A percentile compares a stretch with the other conserved stretches of the same genome.
Evolutionary conservation across 2,797 vertebrate species (phyloP).

Genomic region (Notolepis coatsorum): DNA sequence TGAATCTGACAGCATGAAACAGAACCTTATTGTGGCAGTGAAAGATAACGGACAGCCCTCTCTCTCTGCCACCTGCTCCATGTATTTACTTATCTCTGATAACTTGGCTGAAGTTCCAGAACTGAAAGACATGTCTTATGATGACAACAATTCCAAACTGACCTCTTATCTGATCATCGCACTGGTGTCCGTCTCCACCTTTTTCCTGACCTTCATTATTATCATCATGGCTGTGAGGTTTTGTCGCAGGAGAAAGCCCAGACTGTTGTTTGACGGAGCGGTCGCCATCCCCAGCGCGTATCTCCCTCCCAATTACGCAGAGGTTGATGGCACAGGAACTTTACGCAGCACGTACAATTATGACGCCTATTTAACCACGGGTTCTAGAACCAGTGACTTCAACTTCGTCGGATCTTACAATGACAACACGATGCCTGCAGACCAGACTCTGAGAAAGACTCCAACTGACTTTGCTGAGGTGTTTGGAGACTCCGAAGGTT

Average conservation of each 20-base stretch:
- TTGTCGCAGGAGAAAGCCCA: slow-evolving; percentile 43
- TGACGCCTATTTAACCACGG: no score
- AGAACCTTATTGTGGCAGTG: slow-evolving; percentile 78
- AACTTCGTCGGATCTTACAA: no score
- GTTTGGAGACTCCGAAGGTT: neutral
- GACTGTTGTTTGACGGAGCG: neutral
- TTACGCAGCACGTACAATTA: no score
- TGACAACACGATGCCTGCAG: no score
- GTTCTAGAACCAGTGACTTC: no score
- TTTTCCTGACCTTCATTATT: slow-evolving; percentile 72
- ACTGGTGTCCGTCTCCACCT: slow-evolving; percentile 83
- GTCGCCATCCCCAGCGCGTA: neutral
- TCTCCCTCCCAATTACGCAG: no score
- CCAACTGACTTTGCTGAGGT: no score
- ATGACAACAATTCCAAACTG: slow-evolving; percentile 74
- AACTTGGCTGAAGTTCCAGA: slow-evolving; percentile 76
- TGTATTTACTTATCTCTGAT: slow-evolving; percentile 79
- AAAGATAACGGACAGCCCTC: slow-evolving; percentile 82
- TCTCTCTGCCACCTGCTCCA: slow-evolving; percentile 77
- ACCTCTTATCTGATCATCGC: slow-evolving; percentile 84
- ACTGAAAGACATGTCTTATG: slow-evolving; percentile 66
- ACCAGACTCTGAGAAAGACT: no score
- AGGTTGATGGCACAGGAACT: no score
- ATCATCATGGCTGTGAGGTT: slow-evolving; percentile 40
- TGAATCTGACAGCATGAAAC: slow-evolving; percentile 76